These are phyloP conservation scores for Cygnus atratus DNA, from an alignment of 2,113 vertebrate species.

Conservation along the genomic window DNA sequence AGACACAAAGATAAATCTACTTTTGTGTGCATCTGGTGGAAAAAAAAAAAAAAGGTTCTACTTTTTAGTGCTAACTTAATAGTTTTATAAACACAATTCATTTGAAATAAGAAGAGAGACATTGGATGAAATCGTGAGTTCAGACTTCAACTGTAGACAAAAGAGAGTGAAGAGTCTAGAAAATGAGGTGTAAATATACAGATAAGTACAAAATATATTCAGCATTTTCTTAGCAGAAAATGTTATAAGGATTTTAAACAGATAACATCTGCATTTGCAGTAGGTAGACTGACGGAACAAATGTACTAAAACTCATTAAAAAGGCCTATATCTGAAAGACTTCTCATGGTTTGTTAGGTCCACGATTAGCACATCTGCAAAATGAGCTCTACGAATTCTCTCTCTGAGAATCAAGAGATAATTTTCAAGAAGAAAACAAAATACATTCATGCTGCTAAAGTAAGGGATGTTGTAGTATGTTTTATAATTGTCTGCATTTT, in stretches of 20 bases:
- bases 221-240: constrained; percentile 41
- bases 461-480: background rate
- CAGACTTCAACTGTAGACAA: background rate
- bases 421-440: background rate
- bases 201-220: constrained; percentile 42
- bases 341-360: constrained; percentile 31
- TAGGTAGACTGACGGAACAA: constrained; percentile 51
- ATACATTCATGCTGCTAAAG: background rate
- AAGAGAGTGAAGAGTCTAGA: background rate
- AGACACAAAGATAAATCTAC: background rate
- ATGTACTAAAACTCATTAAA: background rate
- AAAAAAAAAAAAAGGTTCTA: rapidly evolving
- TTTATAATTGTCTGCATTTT: background rate
- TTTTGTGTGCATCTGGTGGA: background rate
- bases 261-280: constrained; percentile 35
- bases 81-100: background rate
- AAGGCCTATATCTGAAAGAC: background rate
- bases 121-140: constrained; percentile 1
- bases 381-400: background rate
- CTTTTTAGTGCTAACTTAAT: background rate
- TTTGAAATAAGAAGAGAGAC: background rate
- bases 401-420: background rate
- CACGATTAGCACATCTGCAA: background rate
- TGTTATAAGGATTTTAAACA: background rate
- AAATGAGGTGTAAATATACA: constrained; percentile 42